These are phyloP conservation scores for Arothron firmamentum DNA, from an alignment of 2,113 vertebrate genomes.

Conservation along the genomic window DNA sequence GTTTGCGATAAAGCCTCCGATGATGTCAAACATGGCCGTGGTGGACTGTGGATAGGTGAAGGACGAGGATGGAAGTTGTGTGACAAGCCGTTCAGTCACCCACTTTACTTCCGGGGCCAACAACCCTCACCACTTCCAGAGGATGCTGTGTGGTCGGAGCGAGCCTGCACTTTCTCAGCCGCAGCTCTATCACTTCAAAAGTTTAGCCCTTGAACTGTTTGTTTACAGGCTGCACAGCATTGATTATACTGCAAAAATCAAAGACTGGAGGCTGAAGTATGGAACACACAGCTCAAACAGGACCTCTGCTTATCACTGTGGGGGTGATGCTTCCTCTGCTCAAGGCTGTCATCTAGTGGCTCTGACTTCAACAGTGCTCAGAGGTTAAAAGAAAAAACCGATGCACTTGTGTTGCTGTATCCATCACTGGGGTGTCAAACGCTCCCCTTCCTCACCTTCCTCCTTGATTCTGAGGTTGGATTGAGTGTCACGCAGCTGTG, in stretches of 20 bases:
- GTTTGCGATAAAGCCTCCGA: not conserved
- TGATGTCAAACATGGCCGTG: conserved; percentile 32
- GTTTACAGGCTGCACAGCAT: conserved; percentile 50
- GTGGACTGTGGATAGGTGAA: conserved; percentile 44
- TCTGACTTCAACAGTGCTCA: not conserved
- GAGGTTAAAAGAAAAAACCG: not conserved
- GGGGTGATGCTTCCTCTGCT: conserved; percentile 46
- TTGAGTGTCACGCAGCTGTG: conserved; percentile 62
- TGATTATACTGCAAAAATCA: conserved; percentile 52
- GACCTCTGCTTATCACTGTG: conserved; percentile 7
- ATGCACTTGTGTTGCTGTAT: not conserved
- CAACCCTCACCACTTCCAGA: conserved; percentile 69
- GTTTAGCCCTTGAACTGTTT: conserved; percentile 56
- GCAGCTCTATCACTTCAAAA: conserved; percentile 63
- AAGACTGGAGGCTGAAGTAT: conserved; percentile 35
- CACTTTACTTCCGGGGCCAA: conserved; percentile 66
- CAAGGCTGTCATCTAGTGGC: conserved; percentile 73
- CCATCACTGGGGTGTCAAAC: not conserved
- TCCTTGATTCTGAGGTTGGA: conserved; percentile 24
- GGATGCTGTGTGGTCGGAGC: conserved; percentile 62
- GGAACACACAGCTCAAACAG: conserved; percentile 27
- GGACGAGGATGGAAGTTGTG: conserved; percentile 54
- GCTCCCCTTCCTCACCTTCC: not conserved
- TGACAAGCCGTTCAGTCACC: conserved; percentile 73
- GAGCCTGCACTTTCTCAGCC: conserved; percentile 71